A percentile compares a stretch with the other conserved stretches of the same genome.
Evolutionary conservation across 2,797 vertebrate genomes (phyloP).

Genomic region (Caiman crocodilus): DNA sequence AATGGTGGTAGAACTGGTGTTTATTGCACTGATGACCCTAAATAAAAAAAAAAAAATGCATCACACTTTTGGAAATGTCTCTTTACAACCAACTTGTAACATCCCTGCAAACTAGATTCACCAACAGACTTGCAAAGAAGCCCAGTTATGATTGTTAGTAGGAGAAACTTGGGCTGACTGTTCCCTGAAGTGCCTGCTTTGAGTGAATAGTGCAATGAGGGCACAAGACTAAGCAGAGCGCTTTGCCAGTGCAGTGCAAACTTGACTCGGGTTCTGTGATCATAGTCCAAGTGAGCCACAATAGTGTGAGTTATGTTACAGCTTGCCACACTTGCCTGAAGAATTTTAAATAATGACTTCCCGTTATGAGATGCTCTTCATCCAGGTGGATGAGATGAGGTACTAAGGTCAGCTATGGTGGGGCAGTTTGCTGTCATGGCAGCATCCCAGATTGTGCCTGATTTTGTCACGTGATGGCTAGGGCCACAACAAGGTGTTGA

Average conservation of each 20-base stretch:
- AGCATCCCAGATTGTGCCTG: no score
- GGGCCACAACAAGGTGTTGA: no score
- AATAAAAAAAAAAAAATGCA: constrained; percentile 78
- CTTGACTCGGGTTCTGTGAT: background rate
- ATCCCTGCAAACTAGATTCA: background rate
- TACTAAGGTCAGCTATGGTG: no score
- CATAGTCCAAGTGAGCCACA: no score
- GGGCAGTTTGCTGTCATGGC: no score
- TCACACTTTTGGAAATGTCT: constrained; percentile 61
- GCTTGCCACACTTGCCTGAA: background rate
- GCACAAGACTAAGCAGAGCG: no score
- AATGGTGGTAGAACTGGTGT: constrained; percentile 51
- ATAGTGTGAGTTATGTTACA: background rate
- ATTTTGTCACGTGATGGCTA: no score
- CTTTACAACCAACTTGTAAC: constrained; percentile 27
- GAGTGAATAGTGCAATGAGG: background rate
- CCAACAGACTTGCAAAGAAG: background rate
- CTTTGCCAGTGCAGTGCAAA: background rate
- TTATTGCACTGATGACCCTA: constrained; percentile 70
- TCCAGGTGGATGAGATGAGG: no score
- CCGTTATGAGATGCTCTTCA: no score
- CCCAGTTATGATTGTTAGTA: background rate
- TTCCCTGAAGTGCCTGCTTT: background rate
- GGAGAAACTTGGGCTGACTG: background rate
- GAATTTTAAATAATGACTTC: background rate